Evolutionary conservation across 2,888 invertebrate species (phyloP).

Genomic region (Phyto melanocephala): DNA sequence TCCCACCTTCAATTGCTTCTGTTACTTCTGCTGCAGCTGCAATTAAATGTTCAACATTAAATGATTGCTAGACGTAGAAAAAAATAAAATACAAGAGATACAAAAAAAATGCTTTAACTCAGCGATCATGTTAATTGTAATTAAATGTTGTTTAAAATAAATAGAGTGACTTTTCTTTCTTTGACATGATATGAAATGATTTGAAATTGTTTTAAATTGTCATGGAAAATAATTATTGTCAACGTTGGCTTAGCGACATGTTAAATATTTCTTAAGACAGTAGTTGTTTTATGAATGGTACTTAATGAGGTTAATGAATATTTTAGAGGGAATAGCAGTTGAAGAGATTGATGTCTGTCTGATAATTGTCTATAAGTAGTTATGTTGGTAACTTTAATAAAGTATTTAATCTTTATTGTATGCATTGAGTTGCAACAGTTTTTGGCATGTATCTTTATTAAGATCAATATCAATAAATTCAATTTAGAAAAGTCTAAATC

Average conservation of each 20-base stretch:
- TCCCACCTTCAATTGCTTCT: neutral
- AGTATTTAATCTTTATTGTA: too few species aligned
- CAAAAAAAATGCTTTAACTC: neutral
- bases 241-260: neutral
- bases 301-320: neutral
- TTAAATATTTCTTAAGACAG: neutral
- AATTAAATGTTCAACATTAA: slow-evolving; percentile 42
- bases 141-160: slow-evolving; percentile 32
- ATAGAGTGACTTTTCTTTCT: slow-evolving; percentile 43
- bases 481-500: too few species aligned
- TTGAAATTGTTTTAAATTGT: slow-evolving; percentile 37
- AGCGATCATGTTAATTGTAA: slow-evolving; percentile 45
- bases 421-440: too few species aligned
- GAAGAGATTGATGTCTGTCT: neutral
- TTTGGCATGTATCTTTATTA: too few species aligned
- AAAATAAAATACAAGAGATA: neutral
- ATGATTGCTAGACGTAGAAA: neutral
- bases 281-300: neutral
- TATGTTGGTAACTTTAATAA: too few species aligned
- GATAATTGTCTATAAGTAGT: too few species aligned
- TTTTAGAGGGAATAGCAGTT: neutral
- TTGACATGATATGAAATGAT: slow-evolving; percentile 46
- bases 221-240: slow-evolving; percentile 31
- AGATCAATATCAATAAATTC: too few species aligned
- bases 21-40: slow-evolving; percentile 17